phyloP scores from a whole-genome alignment of 2,888 invertebrate genomes.

The Luffia ferchaultella region DNA sequence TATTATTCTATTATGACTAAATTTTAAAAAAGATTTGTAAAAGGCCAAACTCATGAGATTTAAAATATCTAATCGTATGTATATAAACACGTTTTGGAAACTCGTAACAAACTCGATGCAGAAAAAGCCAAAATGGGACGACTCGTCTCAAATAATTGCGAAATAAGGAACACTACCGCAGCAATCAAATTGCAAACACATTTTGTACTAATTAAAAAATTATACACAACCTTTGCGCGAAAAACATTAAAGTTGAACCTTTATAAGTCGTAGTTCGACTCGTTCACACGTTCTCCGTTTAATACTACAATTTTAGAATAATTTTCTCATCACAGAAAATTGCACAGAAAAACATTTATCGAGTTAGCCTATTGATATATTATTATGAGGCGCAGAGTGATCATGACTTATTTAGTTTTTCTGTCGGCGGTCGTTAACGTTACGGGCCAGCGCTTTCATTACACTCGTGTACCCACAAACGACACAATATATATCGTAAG shows the following conservation, averaged over 20 bases:
- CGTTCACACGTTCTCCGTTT: slow-evolving; percentile 30
- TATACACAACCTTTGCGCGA: slow-evolving; percentile 67
- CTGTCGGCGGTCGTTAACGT: no score
- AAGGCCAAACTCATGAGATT: not conserved
- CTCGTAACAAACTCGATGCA: not conserved
- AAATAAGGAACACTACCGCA: slow-evolving; percentile 43
- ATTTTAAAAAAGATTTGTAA: not conserved
- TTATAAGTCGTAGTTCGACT: slow-evolving; percentile 43
- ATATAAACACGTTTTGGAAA: not conserved
- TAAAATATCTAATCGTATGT: not conserved
- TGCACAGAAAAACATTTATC: slow-evolving; percentile 47
- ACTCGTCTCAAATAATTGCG: not conserved
- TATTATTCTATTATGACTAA: not conserved
- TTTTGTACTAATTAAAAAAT: slow-evolving; percentile 66
- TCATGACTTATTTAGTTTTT: slow-evolving; percentile 42
- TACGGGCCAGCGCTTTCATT: no score
- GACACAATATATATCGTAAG: not conserved
- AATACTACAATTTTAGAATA: slow-evolving; percentile 63
- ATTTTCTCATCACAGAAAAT: slow-evolving; percentile 60
- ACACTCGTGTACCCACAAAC: no score
- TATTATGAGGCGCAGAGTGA: slow-evolving; percentile 19
- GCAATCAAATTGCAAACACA: slow-evolving; percentile 67
- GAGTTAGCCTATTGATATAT: slow-evolving; percentile 46
- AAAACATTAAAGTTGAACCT: slow-evolving; percentile 60
- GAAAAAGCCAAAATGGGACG: not conserved